These are phyloP conservation scores for Latheticus oryzae DNA, from an alignment of 2,888 invertebrate genomes.

Conservation along the genomic window DNA sequence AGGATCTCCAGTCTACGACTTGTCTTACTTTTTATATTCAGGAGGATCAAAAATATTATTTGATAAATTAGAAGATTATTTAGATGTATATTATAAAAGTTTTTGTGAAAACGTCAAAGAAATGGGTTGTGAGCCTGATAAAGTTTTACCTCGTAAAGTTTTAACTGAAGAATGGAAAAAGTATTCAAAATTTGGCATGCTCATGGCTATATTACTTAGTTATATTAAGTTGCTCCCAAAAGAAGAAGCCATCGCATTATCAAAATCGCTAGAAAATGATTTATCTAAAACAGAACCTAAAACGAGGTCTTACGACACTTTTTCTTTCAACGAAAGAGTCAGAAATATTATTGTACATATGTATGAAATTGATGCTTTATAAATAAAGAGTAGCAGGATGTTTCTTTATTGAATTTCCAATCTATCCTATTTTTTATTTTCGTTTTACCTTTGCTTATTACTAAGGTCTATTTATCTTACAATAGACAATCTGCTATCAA, in stretches of 20 bases:
- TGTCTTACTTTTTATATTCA: constrained; percentile 59
- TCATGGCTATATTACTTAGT: constrained; percentile 12
- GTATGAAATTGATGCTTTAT: constrained; percentile 3
- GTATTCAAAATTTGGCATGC: constrained; percentile 46
- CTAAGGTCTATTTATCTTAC: too few relatives aligned
- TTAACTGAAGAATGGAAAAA: constrained; percentile 51
- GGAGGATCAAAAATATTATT: constrained; percentile 54
- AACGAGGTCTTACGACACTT: background rate
- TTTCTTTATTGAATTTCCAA: too few relatives aligned
- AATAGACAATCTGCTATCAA: too few relatives aligned
- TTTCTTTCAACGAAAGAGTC: constrained; percentile 5
- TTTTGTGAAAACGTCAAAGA: constrained; percentile 48
- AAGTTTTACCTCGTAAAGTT: constrained; percentile 53
- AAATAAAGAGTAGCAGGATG: too few relatives aligned
- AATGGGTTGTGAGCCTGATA: constrained; percentile 51
- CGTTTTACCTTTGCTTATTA: too few relatives aligned
- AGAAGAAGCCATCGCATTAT: background rate
- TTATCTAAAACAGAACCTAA: background rate
- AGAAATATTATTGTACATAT: background rate
- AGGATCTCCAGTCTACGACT: constrained; percentile 54
- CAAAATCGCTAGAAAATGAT: background rate
- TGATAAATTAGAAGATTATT: constrained; percentile 52
- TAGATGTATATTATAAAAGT: constrained; percentile 56
- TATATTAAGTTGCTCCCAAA: background rate
- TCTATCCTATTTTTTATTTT: too few relatives aligned